Base-by-base conservation (phyloP, 2,888 invertebrate species). In the Rugalucina vietnamica region DNA sequence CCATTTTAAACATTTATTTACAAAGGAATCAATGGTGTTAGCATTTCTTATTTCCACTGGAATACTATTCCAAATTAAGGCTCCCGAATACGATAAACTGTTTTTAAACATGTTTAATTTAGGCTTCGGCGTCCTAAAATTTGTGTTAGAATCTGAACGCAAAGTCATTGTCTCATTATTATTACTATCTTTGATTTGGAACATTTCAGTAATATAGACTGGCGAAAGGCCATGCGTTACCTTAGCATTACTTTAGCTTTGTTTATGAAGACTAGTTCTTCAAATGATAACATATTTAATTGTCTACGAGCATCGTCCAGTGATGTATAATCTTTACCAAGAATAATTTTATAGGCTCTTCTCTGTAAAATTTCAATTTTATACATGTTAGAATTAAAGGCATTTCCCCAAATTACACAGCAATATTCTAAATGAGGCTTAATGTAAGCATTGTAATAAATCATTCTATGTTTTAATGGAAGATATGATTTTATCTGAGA, bases 211-310 rank as follows among this genome's bases (percentile, higher is more conserved):
- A 21, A 54, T 21, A 54, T 54, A 54, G 12, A n/a, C 29, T 27
- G 60, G 60, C 27, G 60, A 60, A 27, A 60, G 27, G 18, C 29
- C 60, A 29, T 60, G 29, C 27, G 60, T 60, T 60, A 60, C 60
- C 29, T 60, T 60, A 60, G 29, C 24, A 60, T 60, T 24, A 29
- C 60, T 29, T 60, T 29, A 29, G 60, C 60, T 60, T 60, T 54
- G 8, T 54, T 8, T 8, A 54, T n/a, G n/a, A 21, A 54, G n/a
- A 54, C n/a, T 21, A 54, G n/a, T 54, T 54, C 54, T 54, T 54
- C 54, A 54, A 54, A 54, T 54, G 54, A 54, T 21, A 54, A 54
- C 54, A 60, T 60, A 60, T 60, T 60, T 18, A 60, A 60, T 60
- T 60, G 60, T 27, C 29, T 60, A 24, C 60, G 60, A 60, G 60